Evolutionary conservation across 2,113 vertebrate genomes (phyloP), one percentile per base, ranked within the genome.

Genomic region (Cavia porcellus): DNA sequence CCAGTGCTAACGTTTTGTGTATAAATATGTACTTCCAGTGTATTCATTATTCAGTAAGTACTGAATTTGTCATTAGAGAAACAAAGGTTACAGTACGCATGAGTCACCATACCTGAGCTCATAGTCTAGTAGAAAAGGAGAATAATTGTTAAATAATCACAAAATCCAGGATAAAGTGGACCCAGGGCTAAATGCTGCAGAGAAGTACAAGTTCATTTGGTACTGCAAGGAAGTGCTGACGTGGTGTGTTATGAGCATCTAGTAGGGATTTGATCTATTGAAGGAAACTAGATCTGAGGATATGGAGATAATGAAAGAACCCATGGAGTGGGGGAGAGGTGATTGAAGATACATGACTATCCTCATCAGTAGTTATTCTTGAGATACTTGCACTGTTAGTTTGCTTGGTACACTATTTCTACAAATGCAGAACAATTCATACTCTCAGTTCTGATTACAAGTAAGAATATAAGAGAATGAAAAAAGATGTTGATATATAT

Each of bases 1-100:
- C 50, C 30, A 75, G 42, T 81, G n/a, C 42, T 47, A 80, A 52
- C 9, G 72, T 95, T 80, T 85, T 96, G 35, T 77, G 47, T 4
- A 0, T 86, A 83, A 90, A 57, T 95, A 66, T 61, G 5, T 55
- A 35, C 15, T 91, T 89, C 70, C 88, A 35, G 57, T 55, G 85
- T 95, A 80, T 80, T 90, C 75, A 85, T 62, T 92, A 61, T 87
- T 92, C 45, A 86, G 15, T n/a, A 83, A 89, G 24, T 83, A 59
- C 45, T 94, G 68, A 86, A 86, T 32, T 79, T 79, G 6, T 7
- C 72, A 92, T 42, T 84, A 85, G 55, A 94, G n/a, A 93, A 93
- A 89, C 20, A 92, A 88, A 85, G 17, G 15, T 38, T 93, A 47
- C 70, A 85, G 12, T 62, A 52, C 10, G n/a, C 3, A 55, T 72